Base-by-base conservation (phyloP, 2,888 invertebrate genomes). In the Pogonocherus hispidulus region DNA sequence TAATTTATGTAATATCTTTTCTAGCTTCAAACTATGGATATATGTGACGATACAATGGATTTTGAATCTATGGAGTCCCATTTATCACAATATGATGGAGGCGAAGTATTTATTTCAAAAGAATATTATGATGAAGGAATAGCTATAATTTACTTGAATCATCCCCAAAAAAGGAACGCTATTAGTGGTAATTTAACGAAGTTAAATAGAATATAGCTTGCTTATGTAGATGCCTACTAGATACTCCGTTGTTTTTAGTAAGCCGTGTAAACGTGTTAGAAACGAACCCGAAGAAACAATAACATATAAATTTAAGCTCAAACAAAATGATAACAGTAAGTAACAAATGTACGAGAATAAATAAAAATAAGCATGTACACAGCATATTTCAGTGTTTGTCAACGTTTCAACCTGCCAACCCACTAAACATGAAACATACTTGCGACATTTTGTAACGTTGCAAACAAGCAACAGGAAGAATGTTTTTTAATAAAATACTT, bases 151-250 rank as follows among this genome's bases (percentile, higher is more conserved):
- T 74, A 71, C 44, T 72, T 83, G 20, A 78, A 79, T 65, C 75
- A 82, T 71, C 76, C 76, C 6, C 72, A 76, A 68, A 83, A 81
- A 70, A 78, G 75, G 52, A 84, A 84, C 66, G 82, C 83, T 2
- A 76, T 84, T 22, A 82, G 78, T 66, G 83, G 84, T 83, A 76
- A 79, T 32, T 14, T 52, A 18, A 44, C 14, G 11, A 6, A 0
- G 2, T 32, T 32, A 2, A 32, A 11, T 11, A 32, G 3, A 23
- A 32, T 32, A 0, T 6, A 27, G 5, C 8, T 27, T 27, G 4
- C 8, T 27, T 27, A 27, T 27, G 1, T 41, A 41, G 11, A 41
- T 41, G 14, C 41, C 41, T 41, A 41, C 3, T 41, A 6, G 9
- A 32, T 6, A 32, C 32, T 32, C n/a, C n/a, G n/a, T n/a, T 41